These are phyloP conservation scores for Hydropsyche tenuis DNA, from an alignment of 1,140 invertebrate species.

Conservation along the genomic window DNA sequence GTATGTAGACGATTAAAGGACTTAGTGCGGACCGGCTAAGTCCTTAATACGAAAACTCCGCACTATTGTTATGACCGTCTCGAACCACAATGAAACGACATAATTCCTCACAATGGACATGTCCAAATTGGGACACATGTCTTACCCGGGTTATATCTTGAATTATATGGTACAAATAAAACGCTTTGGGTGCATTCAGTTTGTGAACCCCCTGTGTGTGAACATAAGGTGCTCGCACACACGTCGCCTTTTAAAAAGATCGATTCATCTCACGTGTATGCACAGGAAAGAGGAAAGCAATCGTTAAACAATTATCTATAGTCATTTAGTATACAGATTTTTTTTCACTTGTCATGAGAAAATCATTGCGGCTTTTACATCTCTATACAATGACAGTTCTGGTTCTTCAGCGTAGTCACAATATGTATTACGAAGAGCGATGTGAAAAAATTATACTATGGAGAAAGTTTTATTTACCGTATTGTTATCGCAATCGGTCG, in stretches of 20 bases:
- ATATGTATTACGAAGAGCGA: not conserved
- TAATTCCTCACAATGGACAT: no score
- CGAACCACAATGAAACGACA: no score
- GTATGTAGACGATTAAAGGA: no score
- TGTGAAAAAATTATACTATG: not conserved
- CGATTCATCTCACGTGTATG: slow-evolving; percentile 12
- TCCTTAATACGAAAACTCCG: no score
- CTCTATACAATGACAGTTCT: slow-evolving; percentile 16
- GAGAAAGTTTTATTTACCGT: no score
- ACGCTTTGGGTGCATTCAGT: no score
- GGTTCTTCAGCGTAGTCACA: not conserved
- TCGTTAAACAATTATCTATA: slow-evolving; percentile 26
- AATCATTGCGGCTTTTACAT: not conserved
- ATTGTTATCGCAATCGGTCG: not conserved
- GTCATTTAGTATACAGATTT: not conserved
- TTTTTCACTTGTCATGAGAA: not conserved
- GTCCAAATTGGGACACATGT: no score
- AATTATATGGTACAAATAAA: no score
- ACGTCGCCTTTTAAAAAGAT: not conserved
- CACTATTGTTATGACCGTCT: no score
- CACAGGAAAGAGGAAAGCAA: slow-evolving; percentile 28
- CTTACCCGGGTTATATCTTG: no score
- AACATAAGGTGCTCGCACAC: not conserved
- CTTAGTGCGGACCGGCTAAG: no score
- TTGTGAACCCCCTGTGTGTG: no score